These are phyloP conservation scores for Pollenia labialis DNA, from an alignment of 2,888 invertebrate species.

Conservation along the genomic window DNA sequence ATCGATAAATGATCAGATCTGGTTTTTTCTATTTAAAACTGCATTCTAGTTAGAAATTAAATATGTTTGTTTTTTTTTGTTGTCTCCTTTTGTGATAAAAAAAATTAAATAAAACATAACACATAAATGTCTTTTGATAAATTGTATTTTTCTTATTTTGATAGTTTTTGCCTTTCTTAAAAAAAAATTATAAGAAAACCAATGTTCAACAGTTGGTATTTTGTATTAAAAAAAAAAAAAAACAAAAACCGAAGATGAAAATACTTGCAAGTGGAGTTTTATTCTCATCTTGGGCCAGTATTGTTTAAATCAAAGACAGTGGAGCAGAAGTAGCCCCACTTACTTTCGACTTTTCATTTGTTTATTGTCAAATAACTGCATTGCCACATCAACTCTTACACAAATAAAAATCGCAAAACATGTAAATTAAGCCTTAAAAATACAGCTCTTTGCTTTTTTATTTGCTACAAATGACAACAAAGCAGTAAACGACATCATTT, in stretches of 20 bases:
- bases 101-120: background rate
- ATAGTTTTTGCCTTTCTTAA: background rate
- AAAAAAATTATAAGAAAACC: background rate
- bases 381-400: no score
- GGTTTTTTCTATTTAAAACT: constrained; percentile 29
- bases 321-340: background rate
- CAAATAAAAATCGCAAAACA: no score
- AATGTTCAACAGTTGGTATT: constrained; percentile 59
- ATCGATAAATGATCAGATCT: constrained; percentile 8
- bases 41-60: constrained; percentile 26
- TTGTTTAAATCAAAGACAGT: constrained; percentile 16
- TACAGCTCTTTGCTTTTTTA: no score
- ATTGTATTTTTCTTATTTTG: background rate
- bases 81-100: background rate
- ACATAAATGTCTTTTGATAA: constrained; percentile 26
- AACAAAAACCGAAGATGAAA: background rate
- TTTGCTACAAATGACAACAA: no score
- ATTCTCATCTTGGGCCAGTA: constrained; percentile 1
- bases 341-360: background rate
- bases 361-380: no score
- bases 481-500: no score
- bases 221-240: constrained; percentile 27
- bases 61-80: background rate
- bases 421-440: no score
- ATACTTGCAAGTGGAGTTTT: constrained; percentile 22